A percentile compares a stretch with the other conserved stretches of the same genome.
Conservation (phyloP, 2,888 invertebrate species). For the Cosmia trapezina region DNA sequence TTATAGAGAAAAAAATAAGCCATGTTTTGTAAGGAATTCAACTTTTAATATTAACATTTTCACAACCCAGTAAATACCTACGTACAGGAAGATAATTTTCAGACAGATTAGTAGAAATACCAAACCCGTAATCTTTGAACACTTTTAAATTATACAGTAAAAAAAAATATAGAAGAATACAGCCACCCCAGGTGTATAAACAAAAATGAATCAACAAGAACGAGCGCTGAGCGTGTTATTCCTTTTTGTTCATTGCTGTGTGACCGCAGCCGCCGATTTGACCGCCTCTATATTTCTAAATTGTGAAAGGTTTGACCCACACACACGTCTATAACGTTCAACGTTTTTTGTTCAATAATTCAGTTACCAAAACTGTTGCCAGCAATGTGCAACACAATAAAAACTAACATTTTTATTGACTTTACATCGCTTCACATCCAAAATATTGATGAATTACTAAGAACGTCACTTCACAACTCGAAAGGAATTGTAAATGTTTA, state of each 20-base stretch:
- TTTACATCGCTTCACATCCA: not conserved
- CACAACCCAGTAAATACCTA: not conserved
- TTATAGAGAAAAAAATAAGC: not conserved
- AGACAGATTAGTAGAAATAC: not conserved
- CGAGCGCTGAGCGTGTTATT: slow-evolving; percentile 32
- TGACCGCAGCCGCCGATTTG: slow-evolving; percentile 26
- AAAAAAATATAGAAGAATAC: slow-evolving; percentile 5
- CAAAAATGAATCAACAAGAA: slow-evolving; percentile 56
- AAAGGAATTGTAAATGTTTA: slow-evolving; percentile 25
- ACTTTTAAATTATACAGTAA: not conserved
- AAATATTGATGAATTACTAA: not conserved
- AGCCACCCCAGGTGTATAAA: slow-evolving; percentile 42
- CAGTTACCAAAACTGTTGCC: slow-evolving; percentile 19
- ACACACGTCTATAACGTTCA: slow-evolving; percentile 20
- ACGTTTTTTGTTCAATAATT: slow-evolving; percentile 31
- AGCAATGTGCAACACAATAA: slow-evolving; percentile 1
- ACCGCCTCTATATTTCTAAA: slow-evolving; percentile 43
- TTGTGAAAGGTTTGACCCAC: slow-evolving; percentile 43
- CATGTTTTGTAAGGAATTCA: not conserved
- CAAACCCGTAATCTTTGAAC: not conserved
- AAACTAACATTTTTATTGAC: slow-evolving; percentile 7
- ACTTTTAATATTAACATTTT: not conserved
- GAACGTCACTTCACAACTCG: slow-evolving; percentile 4
- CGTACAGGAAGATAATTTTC: not conserved
- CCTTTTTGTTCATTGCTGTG: slow-evolving; percentile 45